Evolutionary conservation across 2,888 invertebrate genomes (phyloP), one percentile per base, ranked within the genome.

Genomic region (Perdita meconis): DNA sequence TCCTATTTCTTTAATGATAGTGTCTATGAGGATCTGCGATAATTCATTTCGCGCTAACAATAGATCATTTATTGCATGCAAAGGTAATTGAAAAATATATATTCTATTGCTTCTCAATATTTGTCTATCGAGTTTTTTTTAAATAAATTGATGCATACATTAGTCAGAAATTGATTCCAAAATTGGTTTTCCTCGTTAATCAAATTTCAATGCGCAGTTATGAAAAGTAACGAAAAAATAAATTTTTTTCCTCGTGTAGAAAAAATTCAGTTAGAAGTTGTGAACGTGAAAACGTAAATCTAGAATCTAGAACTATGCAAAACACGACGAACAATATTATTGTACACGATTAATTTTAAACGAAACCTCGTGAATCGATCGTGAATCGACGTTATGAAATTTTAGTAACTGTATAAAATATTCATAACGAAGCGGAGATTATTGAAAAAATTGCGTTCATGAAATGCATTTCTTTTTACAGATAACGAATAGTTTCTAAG

Each of bases 1-100:
- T 26, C 40, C 38, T 59, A 12, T 10, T 51, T 40, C 22, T 75
- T 40, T 3, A 26, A 66, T 38, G 19, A 34, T 60, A 34, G 50
- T 56, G 69, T 22, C n/a, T n/a, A n/a, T n/a, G n/a, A n/a, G n/a
- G n/a, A n/a, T n/a, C n/a, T n/a, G n/a, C n/a, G n/a, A n/a, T n/a
- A n/a, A n/a, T n/a, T n/a, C n/a, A n/a, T n/a, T n/a, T n/a, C n/a
- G n/a, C n/a, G n/a, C n/a, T n/a, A n/a, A n/a, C n/a, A n/a, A n/a
- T n/a, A n/a, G n/a, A n/a, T n/a, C n/a, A n/a, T n/a, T n/a, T n/a
- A n/a, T n/a, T n/a, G n/a, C n/a, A n/a, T n/a, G n/a, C n/a, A n/a
- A n/a, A n/a, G n/a, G n/a, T n/a, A n/a, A n/a, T n/a, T n/a, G n/a
- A n/a, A n/a, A n/a, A n/a, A n/a, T n/a, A n/a, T n/a, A n/a, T n/a